Percentiles rank a stretch among this genome's conserved stretches.
Conservation (phyloP, 2,888 invertebrate species). For the Acanthococcus lagerstroemiae region DNA sequence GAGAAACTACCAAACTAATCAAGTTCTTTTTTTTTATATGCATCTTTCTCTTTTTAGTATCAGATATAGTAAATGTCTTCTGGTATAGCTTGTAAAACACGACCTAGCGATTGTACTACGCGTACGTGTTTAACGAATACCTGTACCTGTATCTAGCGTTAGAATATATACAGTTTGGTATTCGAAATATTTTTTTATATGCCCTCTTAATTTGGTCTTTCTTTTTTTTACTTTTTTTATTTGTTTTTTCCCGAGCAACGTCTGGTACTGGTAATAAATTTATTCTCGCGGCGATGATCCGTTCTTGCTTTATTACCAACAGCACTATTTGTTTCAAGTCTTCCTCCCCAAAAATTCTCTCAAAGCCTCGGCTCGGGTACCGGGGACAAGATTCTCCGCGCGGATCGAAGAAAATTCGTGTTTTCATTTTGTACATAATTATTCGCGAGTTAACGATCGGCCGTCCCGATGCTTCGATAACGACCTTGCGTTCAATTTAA, state of each 20-base stretch:
- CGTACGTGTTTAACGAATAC: neutral
- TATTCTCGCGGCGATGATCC: too few relatives aligned
- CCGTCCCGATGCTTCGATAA: neutral
- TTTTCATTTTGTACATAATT: too few relatives aligned
- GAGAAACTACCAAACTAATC: neutral
- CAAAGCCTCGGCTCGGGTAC: neutral
- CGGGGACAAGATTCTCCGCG: too few relatives aligned
- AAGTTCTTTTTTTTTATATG: neutral
- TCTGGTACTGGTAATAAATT: neutral
- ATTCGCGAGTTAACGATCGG: neutral
- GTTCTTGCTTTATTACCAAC: too few relatives aligned
- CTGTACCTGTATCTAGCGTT: too few relatives aligned
- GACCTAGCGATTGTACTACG: neutral
- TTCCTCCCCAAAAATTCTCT: too few relatives aligned
- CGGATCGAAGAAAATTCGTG: too few relatives aligned
- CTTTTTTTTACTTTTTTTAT: neutral
- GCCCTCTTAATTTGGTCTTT: neutral
- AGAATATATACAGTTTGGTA: too few relatives aligned
- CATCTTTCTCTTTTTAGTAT: neutral
- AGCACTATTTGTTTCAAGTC: too few relatives aligned
- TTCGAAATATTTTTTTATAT: neutral
- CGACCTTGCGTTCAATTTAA: too few relatives aligned
- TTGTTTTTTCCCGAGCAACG: neutral
- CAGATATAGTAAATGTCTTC: neutral
- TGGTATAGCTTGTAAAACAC: neutral